Evolutionary conservation across 1,140 invertebrate species (phyloP), one percentile per base, ranked within the genome.

Genomic region (Eueides isabella): DNA sequence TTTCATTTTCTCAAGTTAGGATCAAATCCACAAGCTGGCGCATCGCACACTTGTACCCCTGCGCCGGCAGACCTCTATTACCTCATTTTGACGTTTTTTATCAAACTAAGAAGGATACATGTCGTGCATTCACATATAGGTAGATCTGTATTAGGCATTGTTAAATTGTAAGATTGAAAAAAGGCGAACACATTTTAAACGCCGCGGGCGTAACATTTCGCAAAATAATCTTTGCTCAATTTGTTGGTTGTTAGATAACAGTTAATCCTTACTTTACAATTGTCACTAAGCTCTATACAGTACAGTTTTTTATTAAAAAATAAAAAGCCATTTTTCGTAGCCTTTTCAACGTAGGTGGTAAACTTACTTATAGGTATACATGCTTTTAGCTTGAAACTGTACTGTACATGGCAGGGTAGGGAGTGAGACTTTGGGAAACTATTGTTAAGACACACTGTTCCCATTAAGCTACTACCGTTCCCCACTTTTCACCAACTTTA

Each of bases 171-270:
- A 88, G 84, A 85, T 63, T 85, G 83, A 79, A 87, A 92, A 89
- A 90, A 88, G 90, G 80, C 86, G 81, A 82, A 84, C 83, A 77
- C 77, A 74, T 79, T 74, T 75, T 67, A 72, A 83, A 84, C 74
- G 85, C 88, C 80, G 79, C 75, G 74, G 86, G 88, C 87, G 88
- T 74, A 81, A 82, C 70, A 76, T 83, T 80, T 78, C 62, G 79
- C 75, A 85, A 80, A 84, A 87, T 80, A 85, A 84, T 71, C 74
- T 72, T 70, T 64, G 71, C 80, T 85, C 90, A 90, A 91, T 92
- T 90, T 86, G 88, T 86, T 88, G 81, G 81, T 76, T 80, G 83
- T 90, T 89, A 89, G 81, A 77, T 78, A 79, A 75, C 72, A 71
- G 65, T 55, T 91, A 88, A 91, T 90, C 86, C 84, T 83, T 78